A percentile compares a stretch with the other conserved stretches of the same genome.
These are phyloP conservation scores for Rana temporaria DNA, from an alignment of 2,113 vertebrate genomes.

Conservation along the genomic window DNA sequence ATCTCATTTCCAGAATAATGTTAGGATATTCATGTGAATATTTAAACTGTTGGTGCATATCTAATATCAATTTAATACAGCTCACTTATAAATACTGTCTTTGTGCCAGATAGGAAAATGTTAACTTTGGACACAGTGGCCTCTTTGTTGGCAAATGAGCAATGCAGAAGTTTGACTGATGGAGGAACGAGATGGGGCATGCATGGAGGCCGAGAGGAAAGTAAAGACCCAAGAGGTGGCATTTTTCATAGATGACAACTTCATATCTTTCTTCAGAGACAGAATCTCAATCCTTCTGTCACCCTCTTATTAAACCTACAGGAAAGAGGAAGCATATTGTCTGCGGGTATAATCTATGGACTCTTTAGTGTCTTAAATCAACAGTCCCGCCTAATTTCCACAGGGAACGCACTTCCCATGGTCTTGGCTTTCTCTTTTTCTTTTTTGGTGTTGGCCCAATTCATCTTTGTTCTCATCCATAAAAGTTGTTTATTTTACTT, in stretches of 20 bases:
- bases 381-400: conserved; percentile 49
- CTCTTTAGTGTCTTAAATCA: conserved; percentile 40
- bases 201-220: conserved; percentile 3
- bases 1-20: too few relatives aligned
- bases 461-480: conserved; percentile 40
- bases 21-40: neutral
- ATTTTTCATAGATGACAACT: conserved; percentile 42
- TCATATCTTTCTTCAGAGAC: conserved; percentile 28
- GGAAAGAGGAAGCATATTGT: conserved; percentile 48
- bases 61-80: neutral
- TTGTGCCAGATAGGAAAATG: neutral
- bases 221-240: conserved; percentile 1
- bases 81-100: neutral
- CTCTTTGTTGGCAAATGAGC: conserved; percentile 18
- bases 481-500: conserved; percentile 54
- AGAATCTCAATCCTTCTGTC: conserved; percentile 41
- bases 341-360: conserved; percentile 39
- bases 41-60: neutral
- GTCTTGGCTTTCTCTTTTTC: conserved; percentile 15
- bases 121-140: neutral
- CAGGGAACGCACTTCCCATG: conserved; percentile 31
- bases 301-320: conserved; percentile 48
- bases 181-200: conserved; percentile 25
- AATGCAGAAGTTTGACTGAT: conserved; percentile 27
- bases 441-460: conserved; percentile 47